These are phyloP conservation scores for Pitangus sulphuratus DNA, from an alignment of 2,797 vertebrate species.

Conservation along the genomic window DNA sequence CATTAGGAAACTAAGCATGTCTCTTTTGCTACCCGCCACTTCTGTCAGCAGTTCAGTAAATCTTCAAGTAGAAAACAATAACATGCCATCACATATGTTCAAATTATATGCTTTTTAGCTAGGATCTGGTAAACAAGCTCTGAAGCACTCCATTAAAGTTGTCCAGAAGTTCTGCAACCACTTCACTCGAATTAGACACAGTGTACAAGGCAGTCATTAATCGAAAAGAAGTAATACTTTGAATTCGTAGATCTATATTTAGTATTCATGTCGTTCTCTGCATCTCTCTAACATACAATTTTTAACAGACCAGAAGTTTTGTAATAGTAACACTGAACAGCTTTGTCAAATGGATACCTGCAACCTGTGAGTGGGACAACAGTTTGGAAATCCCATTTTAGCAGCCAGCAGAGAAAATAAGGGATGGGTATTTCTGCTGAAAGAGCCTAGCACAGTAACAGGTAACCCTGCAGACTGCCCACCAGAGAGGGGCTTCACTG, in stretches of 20 bases:
- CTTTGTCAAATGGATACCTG: not conserved
- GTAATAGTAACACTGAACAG: not conserved
- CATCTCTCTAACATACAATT: not conserved
- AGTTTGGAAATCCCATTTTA: not conserved
- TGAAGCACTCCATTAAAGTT: constrained; percentile 14
- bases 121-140: constrained; percentile 20
- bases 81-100: not conserved
- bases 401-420: not conserved
- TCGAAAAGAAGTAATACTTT: not conserved
- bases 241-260: not conserved
- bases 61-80: not conserved
- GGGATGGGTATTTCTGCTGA: not conserved
- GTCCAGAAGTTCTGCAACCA: not conserved
- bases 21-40: not conserved
- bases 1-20: not conserved
- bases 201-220: not conserved
- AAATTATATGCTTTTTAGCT: constrained; percentile 4
- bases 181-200: not conserved
- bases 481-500: not conserved
- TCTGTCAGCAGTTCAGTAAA: not conserved
- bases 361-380: not conserved
- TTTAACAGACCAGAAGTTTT: not conserved
- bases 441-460: not conserved
- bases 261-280: not conserved
- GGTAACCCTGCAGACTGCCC: not conserved